phyloP scores from a whole-genome alignment of 2,888 invertebrate species.

The Pedicia rivosa region DNA sequence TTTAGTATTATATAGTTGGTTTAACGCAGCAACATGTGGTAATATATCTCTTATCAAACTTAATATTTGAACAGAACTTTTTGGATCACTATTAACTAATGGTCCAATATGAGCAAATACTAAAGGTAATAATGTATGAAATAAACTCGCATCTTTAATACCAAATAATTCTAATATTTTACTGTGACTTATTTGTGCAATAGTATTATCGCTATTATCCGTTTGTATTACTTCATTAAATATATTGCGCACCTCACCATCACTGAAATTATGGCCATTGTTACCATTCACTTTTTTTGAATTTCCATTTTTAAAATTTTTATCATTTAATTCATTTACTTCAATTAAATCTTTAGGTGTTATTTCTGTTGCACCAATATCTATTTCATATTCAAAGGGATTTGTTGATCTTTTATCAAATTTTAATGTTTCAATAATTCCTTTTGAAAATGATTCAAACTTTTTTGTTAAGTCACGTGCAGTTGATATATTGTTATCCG shows the following conservation, averaged over 20 bases:
- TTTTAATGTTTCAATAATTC: conserved; percentile 30
- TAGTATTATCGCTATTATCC: conserved; percentile 25
- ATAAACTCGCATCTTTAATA: conserved; percentile 29
- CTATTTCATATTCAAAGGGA: conserved; percentile 30
- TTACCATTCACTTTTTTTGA: conserved; percentile 27
- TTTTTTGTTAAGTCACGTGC: conserved; percentile 30
- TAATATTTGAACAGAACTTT: conserved; percentile 75
- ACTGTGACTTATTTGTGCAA: conserved; percentile 19
- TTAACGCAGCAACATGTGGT: conserved; percentile 76
- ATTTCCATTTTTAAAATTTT: conserved; percentile 25
- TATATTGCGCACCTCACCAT: conserved; percentile 12
- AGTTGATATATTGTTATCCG: conserved; percentile 24
- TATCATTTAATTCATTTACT: conserved; percentile 23
- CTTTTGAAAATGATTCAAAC: conserved; percentile 30
- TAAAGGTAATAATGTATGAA: conserved; percentile 69
- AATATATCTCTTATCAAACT: conserved; percentile 74
- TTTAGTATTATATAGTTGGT: conserved; percentile 38
- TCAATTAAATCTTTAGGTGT: conserved; percentile 25
- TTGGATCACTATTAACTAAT: conserved; percentile 57
- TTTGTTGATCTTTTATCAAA: conserved; percentile 30
- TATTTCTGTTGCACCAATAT: conserved; percentile 30
- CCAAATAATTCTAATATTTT: conserved; percentile 30
- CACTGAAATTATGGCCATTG: conserved; percentile 16
- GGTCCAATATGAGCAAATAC: conserved; percentile 75
- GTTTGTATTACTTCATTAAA: conserved; percentile 20